A percentile compares a stretch with the other conserved stretches of the same genome.
These are phyloP conservation scores for Onychomys arenicola DNA, from an alignment of 2,797 vertebrate species.

Conservation along the genomic window DNA sequence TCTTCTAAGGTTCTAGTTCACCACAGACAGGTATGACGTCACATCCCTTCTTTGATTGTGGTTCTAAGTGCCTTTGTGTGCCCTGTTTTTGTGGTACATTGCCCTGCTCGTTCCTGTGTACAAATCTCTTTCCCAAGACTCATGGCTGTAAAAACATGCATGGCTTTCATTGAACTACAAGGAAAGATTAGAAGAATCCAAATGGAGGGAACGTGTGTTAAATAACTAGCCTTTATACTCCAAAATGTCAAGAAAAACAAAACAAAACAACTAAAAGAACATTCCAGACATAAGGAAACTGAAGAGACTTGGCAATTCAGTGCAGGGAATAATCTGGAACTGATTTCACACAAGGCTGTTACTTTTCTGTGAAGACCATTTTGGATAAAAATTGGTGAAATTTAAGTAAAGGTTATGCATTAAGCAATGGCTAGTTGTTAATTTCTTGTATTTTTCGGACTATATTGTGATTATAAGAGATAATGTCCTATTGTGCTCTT, in stretches of 20 bases:
- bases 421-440: neutral
- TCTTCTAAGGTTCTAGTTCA: neutral
- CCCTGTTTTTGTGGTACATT: neutral
- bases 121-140: neutral
- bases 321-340: neutral
- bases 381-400: constrained; percentile 10
- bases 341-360: neutral
- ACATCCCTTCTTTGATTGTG: neutral
- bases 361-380: neutral
- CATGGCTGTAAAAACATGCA: neutral
- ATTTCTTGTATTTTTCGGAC: constrained; percentile 42
- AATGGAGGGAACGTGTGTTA: neutral
- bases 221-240: constrained; percentile 34
- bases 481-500: neutral
- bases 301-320: neutral
- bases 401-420: constrained; percentile 2
- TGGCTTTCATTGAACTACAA: neutral
- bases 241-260: constrained; percentile 52
- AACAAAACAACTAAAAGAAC: constrained; percentile 24
- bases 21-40: neutral
- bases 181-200: neutral
- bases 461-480: neutral
- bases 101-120: neutral
- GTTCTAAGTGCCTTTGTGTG: neutral
- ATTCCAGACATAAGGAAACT: constrained; percentile 11